Percentiles rank a stretch among this genome's conserved stretches.
phyloP scores from a whole-genome alignment of 1,140 invertebrate species.

The Bombus huntii region DNA sequence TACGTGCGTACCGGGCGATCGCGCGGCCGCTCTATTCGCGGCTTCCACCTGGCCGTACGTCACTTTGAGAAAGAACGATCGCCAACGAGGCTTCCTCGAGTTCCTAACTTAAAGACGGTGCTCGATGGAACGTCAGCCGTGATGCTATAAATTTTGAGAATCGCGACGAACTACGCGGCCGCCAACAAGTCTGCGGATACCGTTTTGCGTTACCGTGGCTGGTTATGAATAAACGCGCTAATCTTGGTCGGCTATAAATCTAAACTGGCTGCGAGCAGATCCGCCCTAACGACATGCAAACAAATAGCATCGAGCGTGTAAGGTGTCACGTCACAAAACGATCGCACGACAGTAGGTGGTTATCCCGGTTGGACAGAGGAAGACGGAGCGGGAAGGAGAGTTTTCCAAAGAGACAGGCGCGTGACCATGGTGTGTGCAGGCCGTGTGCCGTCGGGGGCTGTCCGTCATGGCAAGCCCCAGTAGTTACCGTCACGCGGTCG shows the following conservation, averaged over 20 bases:
- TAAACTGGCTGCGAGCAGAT: not conserved
- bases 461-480: constrained; percentile 78
- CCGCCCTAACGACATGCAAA: constrained; percentile 48
- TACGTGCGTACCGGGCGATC: not conserved
- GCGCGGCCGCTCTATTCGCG: not conserved
- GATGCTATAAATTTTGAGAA: not conserved
- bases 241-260: constrained; percentile 21
- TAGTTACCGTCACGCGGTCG: constrained; percentile 81
- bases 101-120: not conserved
- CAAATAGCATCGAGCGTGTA: constrained; percentile 57
- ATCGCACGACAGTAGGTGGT: constrained; percentile 47
- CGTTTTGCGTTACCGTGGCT: not conserved
- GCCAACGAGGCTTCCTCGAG: not conserved
- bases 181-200: too few relatives aligned
- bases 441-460: constrained; percentile 68
- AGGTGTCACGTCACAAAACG: constrained; percentile 64
- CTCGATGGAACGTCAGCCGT: not conserved
- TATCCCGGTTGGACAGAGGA: constrained; percentile 3
- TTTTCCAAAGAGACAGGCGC: constrained; percentile 73
- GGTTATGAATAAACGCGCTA: not conserved
- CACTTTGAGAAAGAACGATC: not conserved
- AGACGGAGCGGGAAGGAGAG: constrained; percentile 45
- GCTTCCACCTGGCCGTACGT: not conserved
- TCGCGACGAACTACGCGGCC: not conserved
- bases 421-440: constrained; percentile 68